Evolutionary conservation across 2,888 invertebrate species (phyloP).

Genomic region (Troides aeacus): DNA sequence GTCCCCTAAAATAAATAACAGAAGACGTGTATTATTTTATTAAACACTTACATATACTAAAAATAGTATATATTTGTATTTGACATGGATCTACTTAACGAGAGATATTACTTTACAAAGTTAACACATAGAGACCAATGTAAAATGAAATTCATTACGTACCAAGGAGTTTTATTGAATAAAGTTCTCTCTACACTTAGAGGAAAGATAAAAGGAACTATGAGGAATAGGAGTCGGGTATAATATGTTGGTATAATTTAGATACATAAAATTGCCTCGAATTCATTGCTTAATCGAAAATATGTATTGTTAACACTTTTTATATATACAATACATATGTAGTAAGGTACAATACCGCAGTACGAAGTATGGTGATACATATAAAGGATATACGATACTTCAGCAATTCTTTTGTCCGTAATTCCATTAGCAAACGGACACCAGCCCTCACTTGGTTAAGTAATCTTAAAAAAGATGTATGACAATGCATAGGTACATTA

Average conservation of each 20-base stretch:
- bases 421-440: background rate
- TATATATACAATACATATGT: background rate
- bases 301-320: background rate
- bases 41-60: no score
- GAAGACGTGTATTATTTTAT: no score
- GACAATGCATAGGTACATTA: no score
- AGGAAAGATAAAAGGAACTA: background rate
- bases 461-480: background rate
- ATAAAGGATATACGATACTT: background rate
- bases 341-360: no score
- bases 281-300: background rate
- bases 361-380: background rate
- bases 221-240: background rate
- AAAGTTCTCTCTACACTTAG: background rate
- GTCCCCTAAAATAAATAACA: no score
- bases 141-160: no score
- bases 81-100: no score
- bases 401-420: background rate
- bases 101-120: no score
- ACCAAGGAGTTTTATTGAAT: no score
- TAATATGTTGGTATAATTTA: background rate
- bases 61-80: no score
- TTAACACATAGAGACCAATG: no score
- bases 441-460: background rate
- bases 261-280: background rate